These are phyloP conservation scores for Aricia artaxerxes DNA, from an alignment of 2,888 invertebrate genomes.

Conservation along the genomic window DNA sequence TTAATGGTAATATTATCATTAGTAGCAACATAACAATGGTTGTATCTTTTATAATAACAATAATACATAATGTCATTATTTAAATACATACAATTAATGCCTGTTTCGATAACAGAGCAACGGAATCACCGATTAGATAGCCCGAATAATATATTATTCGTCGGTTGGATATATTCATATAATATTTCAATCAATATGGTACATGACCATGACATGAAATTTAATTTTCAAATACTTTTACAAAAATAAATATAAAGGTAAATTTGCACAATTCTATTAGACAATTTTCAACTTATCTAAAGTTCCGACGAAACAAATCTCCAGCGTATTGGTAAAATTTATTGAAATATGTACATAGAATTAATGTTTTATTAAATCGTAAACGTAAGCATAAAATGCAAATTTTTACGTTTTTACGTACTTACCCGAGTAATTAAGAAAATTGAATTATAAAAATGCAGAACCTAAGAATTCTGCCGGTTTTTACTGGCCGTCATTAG, in stretches of 20 bases:
- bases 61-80: background rate
- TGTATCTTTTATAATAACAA: background rate
- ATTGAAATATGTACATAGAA: background rate
- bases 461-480: background rate
- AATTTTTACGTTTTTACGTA: constrained; percentile 1
- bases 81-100: background rate
- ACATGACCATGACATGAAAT: too few species aligned
- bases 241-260: too few species aligned
- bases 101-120: background rate
- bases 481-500: constrained; percentile 29
- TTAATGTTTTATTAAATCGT: background rate
- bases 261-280: too few species aligned
- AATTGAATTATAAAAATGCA: background rate
- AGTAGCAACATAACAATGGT: background rate
- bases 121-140: background rate
- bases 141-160: too few species aligned
- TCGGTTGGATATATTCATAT: too few species aligned
- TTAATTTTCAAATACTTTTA: too few species aligned
- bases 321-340: background rate
- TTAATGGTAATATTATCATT: background rate
- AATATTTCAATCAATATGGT: too few species aligned
- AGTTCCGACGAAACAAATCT: too few species aligned
- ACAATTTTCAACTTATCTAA: too few species aligned
- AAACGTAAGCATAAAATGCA: background rate
- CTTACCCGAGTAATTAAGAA: background rate